phyloP scores from a whole-genome alignment of 2,113 vertebrate genomes.

The Erinaceus europaeus region DNA sequence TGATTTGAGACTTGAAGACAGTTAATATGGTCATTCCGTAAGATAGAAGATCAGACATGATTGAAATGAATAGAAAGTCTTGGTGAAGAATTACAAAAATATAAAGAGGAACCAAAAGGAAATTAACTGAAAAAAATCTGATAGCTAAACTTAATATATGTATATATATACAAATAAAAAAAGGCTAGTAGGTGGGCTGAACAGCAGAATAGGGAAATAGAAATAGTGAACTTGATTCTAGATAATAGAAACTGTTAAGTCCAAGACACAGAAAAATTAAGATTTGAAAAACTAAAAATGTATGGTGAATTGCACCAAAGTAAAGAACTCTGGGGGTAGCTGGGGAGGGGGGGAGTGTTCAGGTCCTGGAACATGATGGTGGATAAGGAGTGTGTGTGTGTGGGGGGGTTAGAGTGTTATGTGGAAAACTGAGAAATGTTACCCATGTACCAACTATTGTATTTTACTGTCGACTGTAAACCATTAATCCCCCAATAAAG shows the following conservation, averaged over 20 bases:
- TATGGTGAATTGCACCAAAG: too few species aligned
- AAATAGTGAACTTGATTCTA: background rate
- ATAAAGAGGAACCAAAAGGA: background rate
- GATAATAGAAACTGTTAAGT: background rate
- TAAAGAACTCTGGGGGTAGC: too few species aligned
- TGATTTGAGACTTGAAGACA: background rate
- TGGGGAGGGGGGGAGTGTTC: too few species aligned
- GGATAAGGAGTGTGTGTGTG: too few species aligned
- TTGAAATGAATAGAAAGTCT: background rate
- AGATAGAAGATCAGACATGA: background rate
- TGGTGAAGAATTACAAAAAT: background rate
- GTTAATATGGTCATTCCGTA: background rate
- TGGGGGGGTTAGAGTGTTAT: too few species aligned
- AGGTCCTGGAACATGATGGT: too few species aligned
- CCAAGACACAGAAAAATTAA: background rate
- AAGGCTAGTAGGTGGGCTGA: background rate
- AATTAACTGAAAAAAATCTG: constrained; percentile 7
- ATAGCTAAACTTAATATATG: background rate
- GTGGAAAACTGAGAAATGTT: too few species aligned
- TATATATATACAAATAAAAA: too few species aligned
- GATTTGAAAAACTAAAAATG: too few species aligned
- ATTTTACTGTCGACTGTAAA: too few species aligned
- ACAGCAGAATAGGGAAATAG: background rate
- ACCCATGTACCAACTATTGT: too few species aligned
- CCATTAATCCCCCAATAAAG: too few species aligned